Evolutionary conservation across 2,888 invertebrate genomes (phyloP), one percentile per base, ranked within the genome.

Genomic region (Cataglyphis livida): DNA sequence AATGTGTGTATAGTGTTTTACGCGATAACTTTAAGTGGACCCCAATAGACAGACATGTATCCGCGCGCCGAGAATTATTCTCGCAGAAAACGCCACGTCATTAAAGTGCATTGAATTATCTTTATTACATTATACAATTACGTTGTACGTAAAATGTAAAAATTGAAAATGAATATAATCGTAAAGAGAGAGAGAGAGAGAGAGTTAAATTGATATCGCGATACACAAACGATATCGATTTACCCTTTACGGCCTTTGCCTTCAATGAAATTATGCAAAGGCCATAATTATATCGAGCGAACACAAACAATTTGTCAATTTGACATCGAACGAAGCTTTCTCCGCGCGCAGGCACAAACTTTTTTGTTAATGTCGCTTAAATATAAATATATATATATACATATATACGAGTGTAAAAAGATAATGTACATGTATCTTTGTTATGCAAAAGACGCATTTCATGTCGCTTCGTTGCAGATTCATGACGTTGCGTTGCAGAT

Each of bases 21-120:
- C 84, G 62, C 82, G 87, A 88, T 93, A 92, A 92, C 85, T 92
- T 91, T 92, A 93, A 93, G 90, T 93, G 93, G 93, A 93, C 93
- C 93, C 93, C 90, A 92, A 92, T 92, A 92, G 91, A 92, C 91
- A 90, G 92, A 92, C 91, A 87, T 91, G 87, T 83, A 87, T 89
- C 89, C 81, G 86, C 88, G 88, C 89, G 82, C 85, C 88, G 87
- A 87, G 89, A 84, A 89, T 73, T 70, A 86, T 70, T 79, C 64
- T 61, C 41, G 12, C 38, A 6, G 6, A 62, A 51, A 73, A 66
- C 18, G 18, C 54, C 15, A 25, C 5, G 38, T 54, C 54, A 18
- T 18, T 25, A 64, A 75, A 35, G 25, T 44, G 25, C 51, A 38
- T 21, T 25, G 41, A 25, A 66, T 25, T 44, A 44, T n/a, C 25